phyloP scores from a whole-genome alignment of 2,888 invertebrate genomes.

The Leptinotarsa peninsularis region DNA sequence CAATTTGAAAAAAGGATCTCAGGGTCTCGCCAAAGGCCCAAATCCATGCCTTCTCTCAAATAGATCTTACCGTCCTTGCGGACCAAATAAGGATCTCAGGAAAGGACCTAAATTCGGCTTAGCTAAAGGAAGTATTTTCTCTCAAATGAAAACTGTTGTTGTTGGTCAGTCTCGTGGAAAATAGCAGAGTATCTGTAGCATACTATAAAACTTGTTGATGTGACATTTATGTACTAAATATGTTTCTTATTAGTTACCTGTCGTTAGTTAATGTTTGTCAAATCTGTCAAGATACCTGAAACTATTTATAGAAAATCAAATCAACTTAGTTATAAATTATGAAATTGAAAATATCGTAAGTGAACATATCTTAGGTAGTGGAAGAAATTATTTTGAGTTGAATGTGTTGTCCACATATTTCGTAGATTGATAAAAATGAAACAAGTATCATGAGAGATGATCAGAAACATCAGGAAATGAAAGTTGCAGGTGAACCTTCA shows the following conservation, averaged over 20 bases:
- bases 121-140: slow-evolving; percentile 84
- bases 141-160: slow-evolving; percentile 70
- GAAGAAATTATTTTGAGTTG: no score
- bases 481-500: no score
- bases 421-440: no score
- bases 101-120: slow-evolving; percentile 80
- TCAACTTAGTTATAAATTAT: background rate
- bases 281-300: background rate
- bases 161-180: slow-evolving; percentile 68
- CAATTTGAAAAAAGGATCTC: slow-evolving; percentile 69
- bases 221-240: no score
- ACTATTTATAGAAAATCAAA: background rate
- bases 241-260: background rate
- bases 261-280: background rate
- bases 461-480: no score
- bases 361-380: no score
- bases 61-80: slow-evolving; percentile 71
- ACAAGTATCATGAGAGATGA: no score
- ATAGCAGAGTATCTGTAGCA: slow-evolving; percentile 60
- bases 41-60: slow-evolving; percentile 61
- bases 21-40: slow-evolving; percentile 69
- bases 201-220: slow-evolving; percentile 50
- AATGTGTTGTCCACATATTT: no score
- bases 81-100: slow-evolving; percentile 75
- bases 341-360: no score